Conservation (phyloP, 2,797 vertebrate genomes). For the Xerus rutilus region DNA sequence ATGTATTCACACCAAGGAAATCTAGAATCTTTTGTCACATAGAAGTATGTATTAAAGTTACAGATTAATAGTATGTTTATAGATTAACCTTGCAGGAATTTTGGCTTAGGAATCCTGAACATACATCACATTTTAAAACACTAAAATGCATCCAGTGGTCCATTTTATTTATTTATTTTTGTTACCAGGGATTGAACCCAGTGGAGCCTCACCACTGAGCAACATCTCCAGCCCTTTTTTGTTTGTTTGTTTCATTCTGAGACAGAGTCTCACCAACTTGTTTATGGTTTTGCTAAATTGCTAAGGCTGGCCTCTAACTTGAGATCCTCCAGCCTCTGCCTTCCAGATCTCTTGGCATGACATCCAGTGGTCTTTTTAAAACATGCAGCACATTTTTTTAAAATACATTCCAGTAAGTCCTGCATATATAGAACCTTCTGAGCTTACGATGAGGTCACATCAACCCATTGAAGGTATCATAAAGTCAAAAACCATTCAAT, state of each 20-base stretch:
- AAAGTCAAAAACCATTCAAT: not conserved
- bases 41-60: slow-evolving; percentile 21
- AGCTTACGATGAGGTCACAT: not conserved
- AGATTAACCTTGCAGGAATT: not conserved
- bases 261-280: no score
- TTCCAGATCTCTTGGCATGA: no score
- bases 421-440: not conserved
- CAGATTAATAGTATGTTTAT: slow-evolving; percentile 9
- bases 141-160: not conserved
- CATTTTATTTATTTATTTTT: no score
- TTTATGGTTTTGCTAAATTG: no score
- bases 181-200: no score
- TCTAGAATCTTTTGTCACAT: slow-evolving; percentile 29
- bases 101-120: not conserved
- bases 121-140: not conserved
- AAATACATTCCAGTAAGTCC: not conserved
- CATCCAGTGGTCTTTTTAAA: not conserved
- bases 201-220: no score
- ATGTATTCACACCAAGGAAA: slow-evolving; percentile 31
- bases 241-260: no score
- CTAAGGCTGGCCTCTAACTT: no score
- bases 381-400: not conserved
- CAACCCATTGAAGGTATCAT: not conserved
- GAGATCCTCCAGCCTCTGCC: no score
- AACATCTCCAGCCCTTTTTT: no score